A percentile compares a stretch with the other conserved stretches of the same genome.
Conservation (phyloP, 35 echinoderm and acorn worm genomes). For the Heliocidaris tuberculata region DNA sequence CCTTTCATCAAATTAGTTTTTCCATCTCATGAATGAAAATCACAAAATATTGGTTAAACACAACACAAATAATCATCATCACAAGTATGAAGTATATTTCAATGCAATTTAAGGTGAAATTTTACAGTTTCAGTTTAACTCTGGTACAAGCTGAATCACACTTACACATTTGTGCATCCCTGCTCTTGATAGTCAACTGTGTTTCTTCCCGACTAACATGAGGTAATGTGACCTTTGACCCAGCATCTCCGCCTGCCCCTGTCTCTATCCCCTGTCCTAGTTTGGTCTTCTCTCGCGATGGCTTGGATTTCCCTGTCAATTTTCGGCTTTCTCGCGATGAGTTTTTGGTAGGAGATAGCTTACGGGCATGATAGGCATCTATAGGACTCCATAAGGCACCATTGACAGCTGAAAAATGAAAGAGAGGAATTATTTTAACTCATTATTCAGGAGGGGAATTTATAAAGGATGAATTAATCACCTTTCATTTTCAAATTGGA, state of each 20-base stretch:
- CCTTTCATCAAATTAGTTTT: too few species aligned
- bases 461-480: too few species aligned
- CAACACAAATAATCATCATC: too few species aligned
- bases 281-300: not conserved
- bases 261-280: too few species aligned
- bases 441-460: not conserved
- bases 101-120: too few species aligned
- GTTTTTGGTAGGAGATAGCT: not conserved
- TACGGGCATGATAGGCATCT: conserved; percentile 28
- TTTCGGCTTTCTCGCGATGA: not conserved
- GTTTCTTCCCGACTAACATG: not conserved
- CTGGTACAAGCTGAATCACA: not conserved
- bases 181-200: conserved; percentile 36
- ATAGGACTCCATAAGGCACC: conserved; percentile 48
- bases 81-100: too few species aligned
- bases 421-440: not conserved
- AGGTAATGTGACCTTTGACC: not conserved
- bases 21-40: too few species aligned
- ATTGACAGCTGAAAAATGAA: conserved; percentile 32
- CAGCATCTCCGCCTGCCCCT: conserved; percentile 10
- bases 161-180: not conserved
- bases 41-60: too few species aligned
- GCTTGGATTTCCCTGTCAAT: conserved; percentile 17
- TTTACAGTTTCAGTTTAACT: too few species aligned
- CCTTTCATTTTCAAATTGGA: too few species aligned